Evolutionary conservation across 2,888 invertebrate species (phyloP).

Genomic region (Odontothrips loti): DNA sequence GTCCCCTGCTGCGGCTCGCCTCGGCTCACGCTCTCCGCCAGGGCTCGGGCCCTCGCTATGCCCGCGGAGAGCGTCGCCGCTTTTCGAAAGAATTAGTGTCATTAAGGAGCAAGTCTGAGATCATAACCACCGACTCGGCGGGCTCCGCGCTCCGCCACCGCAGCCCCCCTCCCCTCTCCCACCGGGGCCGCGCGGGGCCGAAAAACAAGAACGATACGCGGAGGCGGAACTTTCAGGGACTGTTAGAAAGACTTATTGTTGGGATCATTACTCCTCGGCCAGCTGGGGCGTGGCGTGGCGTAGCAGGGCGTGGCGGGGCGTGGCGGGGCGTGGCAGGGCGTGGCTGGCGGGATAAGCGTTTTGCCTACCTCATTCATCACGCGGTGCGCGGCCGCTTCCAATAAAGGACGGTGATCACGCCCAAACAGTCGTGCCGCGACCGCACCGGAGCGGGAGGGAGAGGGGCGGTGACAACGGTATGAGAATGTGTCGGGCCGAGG

Average conservation of each 20-base stretch:
- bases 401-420: neutral
- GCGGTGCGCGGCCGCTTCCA: neutral
- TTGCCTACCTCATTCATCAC: conserved; percentile 16
- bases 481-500: no score
- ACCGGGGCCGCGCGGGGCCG: neutral
- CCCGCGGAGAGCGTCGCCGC: neutral
- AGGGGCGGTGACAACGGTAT: no score
- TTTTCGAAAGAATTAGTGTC: conserved; percentile 24
- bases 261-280: neutral
- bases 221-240: conserved; percentile 3
- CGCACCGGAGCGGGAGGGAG: no score
- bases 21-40: neutral
- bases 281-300: neutral
- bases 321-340: no score
- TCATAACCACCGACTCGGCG: neutral
- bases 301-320: no score
- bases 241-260: conserved; percentile 2
- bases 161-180: neutral
- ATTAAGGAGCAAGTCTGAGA: conserved; percentile 3
- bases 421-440: neutral
- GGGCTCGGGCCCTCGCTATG: neutral
- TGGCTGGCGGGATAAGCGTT: neutral
- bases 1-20: conserved; percentile 11
- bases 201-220: neutral
- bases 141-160: neutral